Evolutionary conservation across 2,113 vertebrate species (phyloP).

Genomic region (Peromyscus leucopus): DNA sequence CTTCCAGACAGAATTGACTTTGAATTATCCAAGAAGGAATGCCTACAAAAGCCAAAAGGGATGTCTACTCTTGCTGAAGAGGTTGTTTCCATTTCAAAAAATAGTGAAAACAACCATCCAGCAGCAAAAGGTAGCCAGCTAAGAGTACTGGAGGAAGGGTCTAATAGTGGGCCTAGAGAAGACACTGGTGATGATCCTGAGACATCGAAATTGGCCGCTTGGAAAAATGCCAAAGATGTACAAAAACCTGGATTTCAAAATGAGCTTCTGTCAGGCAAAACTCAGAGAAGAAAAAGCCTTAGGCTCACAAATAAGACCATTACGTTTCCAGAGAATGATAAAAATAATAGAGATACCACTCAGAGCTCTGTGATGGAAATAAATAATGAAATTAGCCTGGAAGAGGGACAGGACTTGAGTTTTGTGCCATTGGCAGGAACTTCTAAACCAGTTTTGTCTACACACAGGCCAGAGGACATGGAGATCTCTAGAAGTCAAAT

Average conservation of each 20-base stretch:
- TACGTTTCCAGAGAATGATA: slow-evolving; percentile 59
- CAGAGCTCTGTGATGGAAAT: slow-evolving; percentile 41
- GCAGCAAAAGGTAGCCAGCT: slow-evolving; percentile 68
- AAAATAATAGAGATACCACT: slow-evolving; percentile 78
- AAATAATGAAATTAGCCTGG: slow-evolving; percentile 3
- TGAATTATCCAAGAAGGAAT: slow-evolving; percentile 70
- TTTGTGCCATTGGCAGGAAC: not conserved
- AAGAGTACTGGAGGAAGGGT: not conserved
- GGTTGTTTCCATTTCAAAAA: slow-evolving; percentile 72
- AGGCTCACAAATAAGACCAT: slow-evolving; percentile 47
- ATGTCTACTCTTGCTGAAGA: slow-evolving; percentile 64
- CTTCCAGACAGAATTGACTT: not conserved
- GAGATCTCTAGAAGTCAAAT: slow-evolving; percentile 74
- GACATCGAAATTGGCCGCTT: slow-evolving; percentile 48
- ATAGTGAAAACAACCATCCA: slow-evolving; percentile 75
- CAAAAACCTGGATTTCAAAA: not conserved
- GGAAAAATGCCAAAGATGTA: slow-evolving; percentile 55
- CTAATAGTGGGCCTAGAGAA: not conserved
- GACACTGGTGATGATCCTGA: slow-evolving; percentile 56
- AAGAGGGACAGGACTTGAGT: not conserved
- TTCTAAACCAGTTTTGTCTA: slow-evolving; percentile 68
- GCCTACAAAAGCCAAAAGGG: slow-evolving; percentile 55
- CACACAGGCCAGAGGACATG: slow-evolving; percentile 74
- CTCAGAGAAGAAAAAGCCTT: slow-evolving; percentile 54
- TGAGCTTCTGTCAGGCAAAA: not conserved